Base-by-base conservation (phyloP, 1,140 invertebrate species). In the Tenebrio molitor region DNA sequence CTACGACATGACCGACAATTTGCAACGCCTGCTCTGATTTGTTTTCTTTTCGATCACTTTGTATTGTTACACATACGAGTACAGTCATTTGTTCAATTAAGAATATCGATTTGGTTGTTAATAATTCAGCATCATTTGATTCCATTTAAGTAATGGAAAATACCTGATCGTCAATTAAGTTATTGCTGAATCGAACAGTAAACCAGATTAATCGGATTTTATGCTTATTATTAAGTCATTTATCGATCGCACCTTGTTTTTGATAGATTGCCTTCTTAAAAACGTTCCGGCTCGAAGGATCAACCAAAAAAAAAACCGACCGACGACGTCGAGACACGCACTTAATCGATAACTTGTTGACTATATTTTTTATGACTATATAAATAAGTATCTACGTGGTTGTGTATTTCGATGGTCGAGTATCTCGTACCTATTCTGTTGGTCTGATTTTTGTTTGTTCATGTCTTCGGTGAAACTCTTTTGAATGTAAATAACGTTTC, bases 401-500 rank as follows among this genome's bases (percentile, higher is more conserved):
- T 14, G n/a, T 39, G 36, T 8, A 3, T 14, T 8, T 44, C 17
- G 14, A 29, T 50, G 44, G 44, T 50, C 44, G n/a, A 42, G 17
- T 21, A 50, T 19, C 17, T 10, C 44, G 17, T 50, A 10, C 19
- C 44, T n/a, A 50, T 19, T 50, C 44, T 50, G 14, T 10, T 65
- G 39, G 25, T 65, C 1, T n/a, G 16, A 65, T 65, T 65, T 65
- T 41, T 65, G 25, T 65, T 34, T 65, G 58, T 65, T 65, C 14
- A 65, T 65, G 15, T 65, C 19, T 17, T 7, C 19, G 17, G 12
- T 19, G 16, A 66, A 66, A 66, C 15, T 66, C 64, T 39, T 42
- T 44, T 25, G 64, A 44, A 66, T 23, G 19, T 41, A 66, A 66
- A 65, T 65, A 65, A 42, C 39, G 12, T 66, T 66, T 66, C 64